Base-by-base conservation (phyloP, 1,140 invertebrate species). In the Chironomus tepperi region DNA sequence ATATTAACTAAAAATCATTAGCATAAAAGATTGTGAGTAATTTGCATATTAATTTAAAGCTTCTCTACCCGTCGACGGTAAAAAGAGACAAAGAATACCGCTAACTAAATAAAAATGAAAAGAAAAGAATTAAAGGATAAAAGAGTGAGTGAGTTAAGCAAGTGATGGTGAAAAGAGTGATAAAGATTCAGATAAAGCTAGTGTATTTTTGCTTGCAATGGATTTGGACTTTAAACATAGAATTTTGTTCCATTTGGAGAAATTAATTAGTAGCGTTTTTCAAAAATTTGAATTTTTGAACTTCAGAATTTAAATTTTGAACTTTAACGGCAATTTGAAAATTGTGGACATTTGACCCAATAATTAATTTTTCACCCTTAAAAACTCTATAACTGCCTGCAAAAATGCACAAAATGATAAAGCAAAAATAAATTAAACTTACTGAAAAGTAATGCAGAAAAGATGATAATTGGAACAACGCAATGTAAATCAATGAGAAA, bases 401-500 rank as follows among this genome's bases (percentile, higher is more conserved):
- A 34, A 34, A 34, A 34, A 34, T 34, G 24, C 24, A 34, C 24
- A 2, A 34, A 34, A 34, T 1, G 24, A 34, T 34, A 2, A 34
- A 34, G 5, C 5, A 34, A n/a, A n/a, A n/a, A n/a, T n/a, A n/a
- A n/a, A 74, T 70, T 42, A 74, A 15, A 86, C 86, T 89, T 83
- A 90, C 90, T 83, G 76, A 90, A 87, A 57, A 91, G 81, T 83
- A 91, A 88, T 77, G 85, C 84, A 78, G 89, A 85, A 79, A 91
- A 90, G 42, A 90, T 77, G 24, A 88, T 84, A 24, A 91, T 88
- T 8, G 89, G 89, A 75, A 91, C 81, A 43, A 88, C 85, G 78
- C 90, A 92, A 78, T 90, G 89, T 74, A 90, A 83, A 83, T 92
- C 90, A 74, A 91, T 89, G 18, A 91, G 82, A 79, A 89, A 89